These are phyloP conservation scores for Pseudopodoces humilis DNA, from an alignment of 2,113 vertebrate genomes.

Conservation along the genomic window DNA sequence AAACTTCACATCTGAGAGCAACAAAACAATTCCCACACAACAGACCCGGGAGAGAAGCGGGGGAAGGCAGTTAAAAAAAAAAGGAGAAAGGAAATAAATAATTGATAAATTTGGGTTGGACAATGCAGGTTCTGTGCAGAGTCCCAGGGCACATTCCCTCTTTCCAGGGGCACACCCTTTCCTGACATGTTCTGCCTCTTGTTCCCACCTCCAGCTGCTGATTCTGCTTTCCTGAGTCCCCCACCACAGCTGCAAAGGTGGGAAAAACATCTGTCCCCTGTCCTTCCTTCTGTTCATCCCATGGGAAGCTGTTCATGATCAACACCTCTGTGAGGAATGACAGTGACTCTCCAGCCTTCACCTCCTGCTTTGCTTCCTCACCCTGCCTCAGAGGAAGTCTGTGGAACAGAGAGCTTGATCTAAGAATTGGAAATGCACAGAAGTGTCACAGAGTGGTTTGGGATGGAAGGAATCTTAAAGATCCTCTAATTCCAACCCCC, in stretches of 20 bases:
- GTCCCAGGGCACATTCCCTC: neutral
- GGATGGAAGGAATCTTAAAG: neutral
- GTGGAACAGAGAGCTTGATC: neutral
- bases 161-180: neutral
- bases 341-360: neutral
- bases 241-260: neutral
- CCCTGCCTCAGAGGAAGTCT: neutral
- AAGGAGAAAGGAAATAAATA: neutral
- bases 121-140: neutral
- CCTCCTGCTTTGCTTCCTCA: neutral
- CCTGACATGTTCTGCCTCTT: neutral
- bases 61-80: neutral
- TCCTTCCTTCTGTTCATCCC: neutral
- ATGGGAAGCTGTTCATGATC: neutral
- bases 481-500: neutral
- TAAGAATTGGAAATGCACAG: neutral
- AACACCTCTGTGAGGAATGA: too few species aligned
- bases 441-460: neutral
- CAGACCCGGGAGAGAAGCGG: neutral
- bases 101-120: neutral
- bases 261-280: neutral
- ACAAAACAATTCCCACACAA: neutral
- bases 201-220: neutral
- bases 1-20: neutral
- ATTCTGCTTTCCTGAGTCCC: neutral